Percentiles rank a stretch among this genome's conserved stretches.
phyloP scores from a whole-genome alignment of 2,888 invertebrate genomes.

The Dolomedes plantarius region DNA sequence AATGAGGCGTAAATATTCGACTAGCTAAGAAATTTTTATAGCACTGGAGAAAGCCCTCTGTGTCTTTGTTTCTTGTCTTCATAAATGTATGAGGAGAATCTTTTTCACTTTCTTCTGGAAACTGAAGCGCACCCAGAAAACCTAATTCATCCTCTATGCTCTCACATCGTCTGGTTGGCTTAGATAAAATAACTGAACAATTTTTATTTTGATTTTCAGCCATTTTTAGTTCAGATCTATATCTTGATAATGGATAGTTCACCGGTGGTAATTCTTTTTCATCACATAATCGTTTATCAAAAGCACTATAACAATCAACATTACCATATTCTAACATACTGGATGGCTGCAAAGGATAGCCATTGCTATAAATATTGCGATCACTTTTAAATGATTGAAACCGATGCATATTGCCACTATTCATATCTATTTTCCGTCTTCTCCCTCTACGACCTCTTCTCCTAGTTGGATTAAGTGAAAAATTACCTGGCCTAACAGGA shows the following conservation, averaged over 20 bases:
- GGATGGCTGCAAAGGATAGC: not conserved
- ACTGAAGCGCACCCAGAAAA: slow-evolving; percentile 19
- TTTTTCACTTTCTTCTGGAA: slow-evolving; percentile 26
- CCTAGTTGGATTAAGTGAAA: slow-evolving; percentile 8
- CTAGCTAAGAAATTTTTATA: slow-evolving; percentile 33
- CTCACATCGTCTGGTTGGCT: not conserved
- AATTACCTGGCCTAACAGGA: not conserved
- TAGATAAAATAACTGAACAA: slow-evolving; percentile 2
- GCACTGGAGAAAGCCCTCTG: slow-evolving; percentile 39
- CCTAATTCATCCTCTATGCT: slow-evolving; percentile 38
- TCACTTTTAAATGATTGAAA: slow-evolving; percentile 35
- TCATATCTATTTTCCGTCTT: slow-evolving; percentile 22
- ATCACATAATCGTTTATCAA: slow-evolving; percentile 14
- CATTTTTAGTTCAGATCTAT: slow-evolving; percentile 22
- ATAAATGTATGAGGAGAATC: slow-evolving; percentile 22
- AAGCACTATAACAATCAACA: not conserved
- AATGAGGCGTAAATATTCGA: not conserved
- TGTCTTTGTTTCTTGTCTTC: slow-evolving; percentile 39
- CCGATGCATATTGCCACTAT: slow-evolving; percentile 22
- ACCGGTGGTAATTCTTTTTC: slow-evolving; percentile 25
- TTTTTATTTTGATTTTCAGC: slow-evolving; percentile 14
- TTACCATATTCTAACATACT: slow-evolving; percentile 32
- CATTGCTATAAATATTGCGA: slow-evolving; percentile 28
- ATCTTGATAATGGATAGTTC: slow-evolving; percentile 14
- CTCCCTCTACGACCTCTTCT: slow-evolving; percentile 59